Base-by-base conservation (phyloP, 2,888 invertebrate species). In the Ornithoptera priamus region DNA sequence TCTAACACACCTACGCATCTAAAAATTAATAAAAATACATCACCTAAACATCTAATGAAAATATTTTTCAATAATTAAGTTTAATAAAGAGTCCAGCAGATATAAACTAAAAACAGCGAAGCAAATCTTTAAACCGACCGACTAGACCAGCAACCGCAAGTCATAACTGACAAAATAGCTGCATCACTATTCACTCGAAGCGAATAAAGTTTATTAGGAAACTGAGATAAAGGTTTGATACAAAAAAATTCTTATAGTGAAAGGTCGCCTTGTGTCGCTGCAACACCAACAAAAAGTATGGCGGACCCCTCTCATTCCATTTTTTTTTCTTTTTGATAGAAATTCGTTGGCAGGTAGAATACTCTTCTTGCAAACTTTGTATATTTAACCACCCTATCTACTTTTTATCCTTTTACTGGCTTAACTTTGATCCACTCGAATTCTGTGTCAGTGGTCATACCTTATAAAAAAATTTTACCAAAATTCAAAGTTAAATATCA, bases 151-250 rank as follows among this genome's bases (percentile, higher is more conserved):
- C 62, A 5, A 68, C 67, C 64, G n/a, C 69, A 65, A 78, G 78
- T 74, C 77, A 72, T 74, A 78, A 78, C 76, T 70, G 70, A 68
- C 53, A 75, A 76, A 74, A 69, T 72, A 65, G 69, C 70, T 72
- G 73, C 72, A 61, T 70, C 70, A 70, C 72, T 84, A 79, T 83
- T 83, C 81, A 76, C 75, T 75, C 75, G 73, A 81, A 77, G 85
- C 88, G 86, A 91, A 92, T 92, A 90, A 92, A 92, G 82, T 92
- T 92, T 91, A 92, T 92, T 85, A 83, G 80, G 84, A 89, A 88
- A 90, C 85, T 86, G 80, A 88, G 82, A 88, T 88, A 87, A 89
- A 86, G 86, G 88, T 87, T 85, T 85, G 77, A 81, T 79, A 85
- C 83, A 90, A 91, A 92, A 90, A 89, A 89, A 77, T 75, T 72